Base-by-base conservation (phyloP, 2,113 vertebrate species). In the Arothron firmamentum region DNA sequence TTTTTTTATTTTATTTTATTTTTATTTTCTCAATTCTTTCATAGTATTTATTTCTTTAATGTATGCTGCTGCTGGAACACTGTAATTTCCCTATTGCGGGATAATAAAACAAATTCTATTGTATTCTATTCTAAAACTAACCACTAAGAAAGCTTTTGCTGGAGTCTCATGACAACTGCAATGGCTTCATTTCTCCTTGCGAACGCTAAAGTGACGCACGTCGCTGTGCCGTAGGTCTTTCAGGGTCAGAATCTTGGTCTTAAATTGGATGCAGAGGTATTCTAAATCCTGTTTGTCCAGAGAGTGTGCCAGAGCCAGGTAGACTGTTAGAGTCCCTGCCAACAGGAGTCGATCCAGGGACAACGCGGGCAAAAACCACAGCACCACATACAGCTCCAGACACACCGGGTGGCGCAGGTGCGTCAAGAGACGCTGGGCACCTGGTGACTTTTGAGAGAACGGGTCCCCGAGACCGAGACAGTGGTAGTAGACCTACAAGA, bases 351-450 rank as follows among this genome's bases (percentile, higher is more conserved):
- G 85, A 70, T 96, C 94, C 13, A 92, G 86, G 25, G 93, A 84
- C 57, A 96, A 62, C 4, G 90, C 85, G 9, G 95, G 95, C 18
- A 96, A 86, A 13, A 91, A 84, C 95, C 95, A 96, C 50, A 96
- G 85, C 66, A 96, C 89, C 0, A 92, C 82, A 9, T 87, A 80
- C 59, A 96, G 86, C 87, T 96, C 95, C 86, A 95, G 77, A 51
- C 89, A 96, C 59, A 96, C 90, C 0, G 95, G 95, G 79, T 95
- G 94, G 21, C 94, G 91, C 16, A 95, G 87, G 84, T 96, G 94
- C 54, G 92, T 79, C 51, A 92, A 91, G 50, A 96, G 89, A 10
- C 94, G 90, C 63, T 92, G 89, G 19, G 89, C 92, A 0, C 72
- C 56, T 1, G 90, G 82, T 0, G 93, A 92, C 83, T 95, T 93